Base-by-base conservation (phyloP, 1,140 invertebrate genomes). In the Leguminivora glycinivorella region DNA sequence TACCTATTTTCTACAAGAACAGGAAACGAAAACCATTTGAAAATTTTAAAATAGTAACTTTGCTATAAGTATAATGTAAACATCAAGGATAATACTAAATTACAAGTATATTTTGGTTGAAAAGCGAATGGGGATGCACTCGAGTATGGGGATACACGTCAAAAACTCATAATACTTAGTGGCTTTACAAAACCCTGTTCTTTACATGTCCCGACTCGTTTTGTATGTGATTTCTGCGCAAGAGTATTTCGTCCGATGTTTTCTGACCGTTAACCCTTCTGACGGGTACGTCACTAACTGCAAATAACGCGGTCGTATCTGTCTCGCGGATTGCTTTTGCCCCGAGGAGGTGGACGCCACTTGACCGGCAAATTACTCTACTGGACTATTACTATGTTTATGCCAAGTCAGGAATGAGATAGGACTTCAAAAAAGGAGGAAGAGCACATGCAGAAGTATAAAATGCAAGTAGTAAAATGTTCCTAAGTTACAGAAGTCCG, bases 271-370 rank as follows among this genome's bases (percentile, higher is more conserved):
- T 63, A 63, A 17, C 26, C 58, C 58, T n/a, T 17, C 6, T 12
- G 58, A 29, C 58, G 25, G 25, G 25, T n/a, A 63, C 58, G n/a
- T 63, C 58, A 29, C 58, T 63, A 63, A 63, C 58, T 24, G 31
- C 22, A 43, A 67, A 14, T 71, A 71, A 74, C 69, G 56, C 25
- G 43, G 24, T 47, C 68, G 26, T 77, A 74, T 72, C 56, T 74
- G 71, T 74, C 72, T 19, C 40, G 24, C 25, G 43, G 56, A 74
- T 68, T 75, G 68, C 68, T 72, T 56, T 73, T 69, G 71, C 73
- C 71, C 56, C 72, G 25, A 38, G 47, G 56, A 63, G 47, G 60
- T 67, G 38, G 70, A 26, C 69, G 70, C 63, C 67, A 69, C 47
- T 69, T 69, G 69, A 10, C 67, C 31, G 73, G 72, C 74, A 72